These are phyloP conservation scores for Heterotis niloticus DNA, from an alignment of 2,113 vertebrate genomes.

Conservation along the genomic window DNA sequence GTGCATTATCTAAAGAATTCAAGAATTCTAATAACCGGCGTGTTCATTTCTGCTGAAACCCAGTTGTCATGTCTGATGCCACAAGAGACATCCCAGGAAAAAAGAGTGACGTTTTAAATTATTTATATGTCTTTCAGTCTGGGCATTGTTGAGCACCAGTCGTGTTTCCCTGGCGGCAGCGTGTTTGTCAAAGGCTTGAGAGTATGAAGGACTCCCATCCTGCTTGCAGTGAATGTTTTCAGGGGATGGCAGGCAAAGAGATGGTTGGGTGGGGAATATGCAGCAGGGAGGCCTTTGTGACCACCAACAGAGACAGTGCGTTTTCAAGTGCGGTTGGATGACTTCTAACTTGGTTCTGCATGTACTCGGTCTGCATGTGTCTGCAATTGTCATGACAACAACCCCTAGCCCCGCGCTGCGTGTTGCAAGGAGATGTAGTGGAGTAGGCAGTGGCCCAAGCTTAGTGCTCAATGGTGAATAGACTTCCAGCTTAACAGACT, in stretches of 20 bases:
- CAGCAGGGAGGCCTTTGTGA: not conserved
- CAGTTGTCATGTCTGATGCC: no score
- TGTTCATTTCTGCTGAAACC: no score
- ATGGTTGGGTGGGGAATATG: not conserved
- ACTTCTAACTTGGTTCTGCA: conserved; percentile 12
- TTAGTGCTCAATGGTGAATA: not conserved
- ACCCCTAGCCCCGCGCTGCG: conserved; percentile 1
- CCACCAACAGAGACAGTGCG: not conserved
- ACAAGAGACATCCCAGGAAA: no score
- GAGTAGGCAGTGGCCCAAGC: not conserved
- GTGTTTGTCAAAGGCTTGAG: not conserved
- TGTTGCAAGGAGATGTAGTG: not conserved
- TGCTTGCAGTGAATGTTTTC: not conserved
- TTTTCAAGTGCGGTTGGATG: not conserved
- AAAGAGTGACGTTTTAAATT: no score
- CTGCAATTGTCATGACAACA: conserved; percentile 29
- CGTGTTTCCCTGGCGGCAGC: not conserved
- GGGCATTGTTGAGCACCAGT: not conserved
- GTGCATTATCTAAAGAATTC: no score
- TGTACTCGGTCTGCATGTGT: not conserved
- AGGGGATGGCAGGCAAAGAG: not conserved
- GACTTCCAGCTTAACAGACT: conserved; percentile 16
- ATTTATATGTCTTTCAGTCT: no score
- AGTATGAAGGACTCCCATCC: not conserved
- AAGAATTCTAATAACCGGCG: no score